Conservation (phyloP, 2,797 vertebrate genomes). For the Gallinago stenura region DNA sequence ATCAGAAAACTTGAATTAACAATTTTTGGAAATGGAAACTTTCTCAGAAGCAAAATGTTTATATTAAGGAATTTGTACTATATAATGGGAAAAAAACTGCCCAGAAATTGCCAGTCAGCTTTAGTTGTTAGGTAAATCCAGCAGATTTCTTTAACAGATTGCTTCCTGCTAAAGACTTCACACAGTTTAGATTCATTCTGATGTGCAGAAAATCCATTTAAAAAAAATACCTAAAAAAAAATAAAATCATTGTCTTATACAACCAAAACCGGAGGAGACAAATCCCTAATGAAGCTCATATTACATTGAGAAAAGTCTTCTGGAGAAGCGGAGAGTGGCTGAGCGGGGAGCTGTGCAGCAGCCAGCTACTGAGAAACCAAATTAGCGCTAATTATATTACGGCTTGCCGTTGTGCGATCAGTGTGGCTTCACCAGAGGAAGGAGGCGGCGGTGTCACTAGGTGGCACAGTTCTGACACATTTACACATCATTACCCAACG, state of each 20-base stretch:
- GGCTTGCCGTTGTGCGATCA: slow-evolving; percentile 76
- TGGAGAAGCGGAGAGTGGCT: slow-evolving; percentile 4
- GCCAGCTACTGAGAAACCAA: slow-evolving; percentile 73
- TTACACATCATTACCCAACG: slow-evolving; percentile 80
- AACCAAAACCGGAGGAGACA: not conserved
- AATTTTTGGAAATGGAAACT: not conserved
- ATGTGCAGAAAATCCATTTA: not conserved
- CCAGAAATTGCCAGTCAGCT: not conserved
- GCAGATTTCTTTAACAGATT: not conserved
- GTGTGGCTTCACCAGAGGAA: slow-evolving; percentile 76
- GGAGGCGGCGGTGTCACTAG: slow-evolving; percentile 79
- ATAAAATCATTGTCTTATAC: too few species aligned
- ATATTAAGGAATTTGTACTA: not conserved
- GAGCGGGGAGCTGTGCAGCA: slow-evolving; percentile 25
- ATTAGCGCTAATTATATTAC: slow-evolving; percentile 80
- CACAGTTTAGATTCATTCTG: not conserved
- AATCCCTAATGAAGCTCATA: not conserved
- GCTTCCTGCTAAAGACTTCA: not conserved
- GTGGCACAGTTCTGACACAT: slow-evolving; percentile 85
- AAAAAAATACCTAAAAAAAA: not conserved
- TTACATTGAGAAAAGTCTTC: not conserved
- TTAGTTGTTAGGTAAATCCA: not conserved
- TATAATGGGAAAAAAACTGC: fast-evolving
- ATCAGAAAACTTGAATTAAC: not conserved
- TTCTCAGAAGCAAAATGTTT: not conserved